Conservation (phyloP, 2,797 vertebrate genomes). For the Echeneis naucrates region DNA sequence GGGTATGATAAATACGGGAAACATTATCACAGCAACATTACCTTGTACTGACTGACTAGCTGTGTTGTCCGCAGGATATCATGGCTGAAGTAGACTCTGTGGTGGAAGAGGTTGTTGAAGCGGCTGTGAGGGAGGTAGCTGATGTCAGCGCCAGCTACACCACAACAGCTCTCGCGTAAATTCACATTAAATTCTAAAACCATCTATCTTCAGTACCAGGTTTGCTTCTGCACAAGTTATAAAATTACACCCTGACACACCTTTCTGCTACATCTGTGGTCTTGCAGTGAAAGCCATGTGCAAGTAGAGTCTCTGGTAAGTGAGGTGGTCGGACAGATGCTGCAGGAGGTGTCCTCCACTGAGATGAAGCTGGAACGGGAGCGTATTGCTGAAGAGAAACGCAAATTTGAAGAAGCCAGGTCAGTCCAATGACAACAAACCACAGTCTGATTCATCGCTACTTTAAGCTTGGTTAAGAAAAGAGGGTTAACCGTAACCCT, state of each 20-base stretch:
- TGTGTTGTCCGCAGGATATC: constrained; percentile 83
- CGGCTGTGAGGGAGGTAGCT: constrained; percentile 82
- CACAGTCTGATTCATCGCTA: not conserved
- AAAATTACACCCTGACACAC: not conserved
- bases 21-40: not conserved
- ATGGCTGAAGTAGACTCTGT: constrained; percentile 83
- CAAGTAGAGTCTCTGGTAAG: constrained; percentile 83
- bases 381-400: constrained; percentile 86
- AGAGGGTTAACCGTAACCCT: too few relatives aligned
- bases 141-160: constrained; percentile 78
- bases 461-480: not conserved
- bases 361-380: constrained; percentile 82
- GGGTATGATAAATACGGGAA: too few relatives aligned
- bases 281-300: constrained; percentile 83
- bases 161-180: constrained; percentile 86
- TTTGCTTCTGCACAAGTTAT: not conserved
- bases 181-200: not conserved
- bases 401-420: constrained; percentile 90
- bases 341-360: constrained; percentile 78
- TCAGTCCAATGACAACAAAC: constrained; percentile 31
- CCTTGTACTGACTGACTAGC: not conserved
- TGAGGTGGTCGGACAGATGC: constrained; percentile 82
- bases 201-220: not conserved
- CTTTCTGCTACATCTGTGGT: constrained; percentile 11
- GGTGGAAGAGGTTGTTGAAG: constrained; percentile 87